Evolutionary conservation across 2,113 vertebrate genomes (phyloP), one percentile per base, ranked within the genome.

Genomic region (Takifugu flavidus): DNA sequence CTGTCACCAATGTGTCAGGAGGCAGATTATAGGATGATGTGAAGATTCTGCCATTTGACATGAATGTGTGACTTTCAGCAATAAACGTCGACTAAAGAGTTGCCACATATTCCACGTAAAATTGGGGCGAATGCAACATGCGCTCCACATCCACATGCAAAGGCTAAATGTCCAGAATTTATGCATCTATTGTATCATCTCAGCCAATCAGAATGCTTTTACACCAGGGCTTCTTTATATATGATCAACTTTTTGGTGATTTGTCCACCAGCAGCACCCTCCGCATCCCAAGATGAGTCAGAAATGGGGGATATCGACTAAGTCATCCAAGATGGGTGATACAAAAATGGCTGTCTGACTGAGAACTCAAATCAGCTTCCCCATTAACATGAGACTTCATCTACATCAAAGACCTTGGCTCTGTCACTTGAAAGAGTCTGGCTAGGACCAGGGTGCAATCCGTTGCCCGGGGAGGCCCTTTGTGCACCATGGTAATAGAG

Each of bases 401-500:
- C 75, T 50, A 72, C 76, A 80, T 76, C 70, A 77, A 77, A 82
- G 76, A 71, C 56, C 57, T 44, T 4, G 42, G 25, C 26, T 62
- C 47, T 67, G 60, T 51, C 29, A 70, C 71, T 62, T 71, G 71
- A 72, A 71, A 74, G 74, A 66, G 59, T 70, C 51, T 64, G 52
- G 66, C 56, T 61, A 13, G 65, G 68, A 66, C 75, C 68, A 56
- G 45, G 55, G 47, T 47, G 74, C 68, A 72, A 87, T 81, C 75
- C 68, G 49, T 49, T 59, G 63, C 64, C 72, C 61, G 52, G 62
- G 73, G 65, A 78, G 59, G 65, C 66, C 62, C 76, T 84, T 66
- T 80, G 70, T 75, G 82, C 81, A 85, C 80, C 75, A 80, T 72
- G 80, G 68, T 72, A 72, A 80, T 80, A 79, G 61, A 83, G 79